Evolutionary conservation across 2,888 invertebrate genomes (phyloP).

Genomic region (Argyresthia goedartella): DNA sequence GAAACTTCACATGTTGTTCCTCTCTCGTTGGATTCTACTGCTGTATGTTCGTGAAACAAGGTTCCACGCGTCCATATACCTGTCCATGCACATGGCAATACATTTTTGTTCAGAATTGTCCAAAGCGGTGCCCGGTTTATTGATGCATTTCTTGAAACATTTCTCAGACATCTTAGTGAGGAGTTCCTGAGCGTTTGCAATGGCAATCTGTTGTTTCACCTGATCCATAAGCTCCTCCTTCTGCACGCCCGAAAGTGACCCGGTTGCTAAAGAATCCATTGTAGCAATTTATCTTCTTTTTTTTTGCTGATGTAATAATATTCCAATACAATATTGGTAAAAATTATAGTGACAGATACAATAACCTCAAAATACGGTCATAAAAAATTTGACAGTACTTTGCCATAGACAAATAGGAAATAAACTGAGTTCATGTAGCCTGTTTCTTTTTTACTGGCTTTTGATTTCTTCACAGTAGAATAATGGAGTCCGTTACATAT

Average conservation of each 20-base stretch:
- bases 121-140: conserved; percentile 89
- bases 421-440: too few species aligned
- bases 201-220: conserved; percentile 94
- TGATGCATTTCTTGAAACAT: conserved; percentile 95
- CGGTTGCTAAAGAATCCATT: conserved; percentile 72
- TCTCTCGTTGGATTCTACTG: conserved; percentile 86
- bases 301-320: conserved; percentile 6
- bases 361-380: conserved; percentile 7
- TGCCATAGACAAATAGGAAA: not conserved
- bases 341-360: conserved; percentile 6
- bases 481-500: too few species aligned
- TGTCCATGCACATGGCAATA: conserved; percentile 97
- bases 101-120: conserved; percentile 96
- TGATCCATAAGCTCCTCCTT: conserved; percentile 93
- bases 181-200: conserved; percentile 94
- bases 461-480: too few species aligned
- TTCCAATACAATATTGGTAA: conserved; percentile 9
- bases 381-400: not conserved
- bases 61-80: conserved; percentile 98
- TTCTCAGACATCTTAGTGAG: conserved; percentile 97
- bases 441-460: too few species aligned
- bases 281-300: conserved; percentile 6
- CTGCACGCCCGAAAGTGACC: conserved; percentile 75
- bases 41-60: conserved; percentile 91
- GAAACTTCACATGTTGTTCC: conserved; percentile 67